Percentiles rank a stretch among this genome's conserved stretches.
These are phyloP conservation scores for Polydesmus complanatus DNA, from an alignment of 2,888 invertebrate genomes.

Conservation along the genomic window DNA sequence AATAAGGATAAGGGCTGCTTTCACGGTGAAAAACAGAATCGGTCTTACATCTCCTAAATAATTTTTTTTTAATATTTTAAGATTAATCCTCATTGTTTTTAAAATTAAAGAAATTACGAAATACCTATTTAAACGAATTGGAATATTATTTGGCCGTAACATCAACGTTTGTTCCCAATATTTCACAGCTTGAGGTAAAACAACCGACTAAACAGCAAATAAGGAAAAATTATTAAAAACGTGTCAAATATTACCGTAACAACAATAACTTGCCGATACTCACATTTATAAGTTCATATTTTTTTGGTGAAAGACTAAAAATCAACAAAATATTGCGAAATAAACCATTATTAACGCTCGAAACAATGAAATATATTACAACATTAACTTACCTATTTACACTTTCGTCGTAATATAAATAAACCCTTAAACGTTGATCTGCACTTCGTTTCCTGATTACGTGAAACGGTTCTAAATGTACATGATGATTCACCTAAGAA, in stretches of 20 bases:
- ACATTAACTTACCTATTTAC: slow-evolving; percentile 58
- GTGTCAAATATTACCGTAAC: not conserved
- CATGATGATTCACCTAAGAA: slow-evolving; percentile 59
- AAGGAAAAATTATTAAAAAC: not conserved
- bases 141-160: slow-evolving; percentile 71
- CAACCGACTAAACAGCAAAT: not conserved
- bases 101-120: not conserved
- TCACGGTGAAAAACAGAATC: slow-evolving; percentile 51
- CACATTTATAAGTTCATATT: slow-evolving; percentile 77
- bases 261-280: slow-evolving; percentile 48
- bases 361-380: not conserved
- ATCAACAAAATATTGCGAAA: slow-evolving; percentile 16
- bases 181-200: slow-evolving; percentile 75
- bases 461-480: slow-evolving; percentile 63
- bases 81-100: not conserved
- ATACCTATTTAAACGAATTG: slow-evolving; percentile 71
- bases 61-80: not conserved
- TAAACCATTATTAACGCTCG: not conserved
- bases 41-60: slow-evolving; percentile 7
- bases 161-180: slow-evolving; percentile 88
- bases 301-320: slow-evolving; percentile 64
- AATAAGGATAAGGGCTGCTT: slow-evolving; percentile 61
- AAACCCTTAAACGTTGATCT: slow-evolving; percentile 67
- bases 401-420: slow-evolving; percentile 72
- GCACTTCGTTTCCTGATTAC: slow-evolving; percentile 62